Evolutionary conservation across 2,113 vertebrate genomes (phyloP), one percentile per base, ranked within the genome.

Genomic region (Romanogobio albipinnatus): DNA sequence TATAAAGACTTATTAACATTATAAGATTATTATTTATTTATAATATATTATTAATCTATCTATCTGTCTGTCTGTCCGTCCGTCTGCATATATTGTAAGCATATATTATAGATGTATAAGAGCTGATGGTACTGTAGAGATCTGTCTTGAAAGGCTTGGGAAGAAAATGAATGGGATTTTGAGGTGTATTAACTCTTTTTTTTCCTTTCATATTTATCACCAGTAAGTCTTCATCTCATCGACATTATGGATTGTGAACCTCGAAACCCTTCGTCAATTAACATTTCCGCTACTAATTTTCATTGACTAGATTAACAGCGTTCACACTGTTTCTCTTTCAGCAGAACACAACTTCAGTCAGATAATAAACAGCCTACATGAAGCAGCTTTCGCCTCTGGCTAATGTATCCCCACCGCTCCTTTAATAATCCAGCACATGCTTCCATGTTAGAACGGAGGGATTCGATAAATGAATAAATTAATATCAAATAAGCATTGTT

Each of bases 341-440:
- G 59, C 47, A 43, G 29, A 78, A 77, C 26, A 39, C 59, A 87
- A 49, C 78, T 74, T 84, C 86, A 86, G 83, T 84, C 66, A 84
- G 77, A 78, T 71, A 61, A 84, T 75, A 84, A 87, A 87, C 84
- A 88, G 81, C 80, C 74, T 53, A 22, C 80, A 68, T 14, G 10
- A 81, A 71, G 70, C 71, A 66, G 73, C n/a, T 68, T 36, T 66
- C 45, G 45, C 58, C 49, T 78, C 77, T 82, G 84, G 85, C 86
- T 88, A 87, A 90, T 85, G 86, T 84, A 79, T 89, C 90, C 85
- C 75, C 58, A 86, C 29, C 51, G 85, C 86, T 85, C 79, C 73
- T 85, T 82, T 88, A 90, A 90, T 87, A 86, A 87, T 77, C 45
- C 68, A 85, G 74, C 80, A 86, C 84, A 88, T 85, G 87, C 86